These are phyloP conservation scores for Channallabes apus DNA, from an alignment of 2,797 vertebrate species.

Conservation along the genomic window DNA sequence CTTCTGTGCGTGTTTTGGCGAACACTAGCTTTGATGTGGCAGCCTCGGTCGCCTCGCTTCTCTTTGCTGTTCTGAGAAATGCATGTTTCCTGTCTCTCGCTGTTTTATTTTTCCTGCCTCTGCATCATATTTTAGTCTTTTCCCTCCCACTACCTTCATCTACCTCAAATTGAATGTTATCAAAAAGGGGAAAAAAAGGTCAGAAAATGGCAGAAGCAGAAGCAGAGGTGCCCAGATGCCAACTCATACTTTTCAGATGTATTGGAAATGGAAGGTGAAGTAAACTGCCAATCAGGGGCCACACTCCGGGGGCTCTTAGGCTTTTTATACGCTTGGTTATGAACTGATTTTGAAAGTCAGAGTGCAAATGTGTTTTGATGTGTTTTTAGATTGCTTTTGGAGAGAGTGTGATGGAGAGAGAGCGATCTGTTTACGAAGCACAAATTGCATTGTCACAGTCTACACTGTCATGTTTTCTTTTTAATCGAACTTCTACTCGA, in stretches of 20 bases:
- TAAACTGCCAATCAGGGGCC: slow-evolving; percentile 58
- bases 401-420: background rate
- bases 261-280: slow-evolving; percentile 54
- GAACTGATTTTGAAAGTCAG: slow-evolving; percentile 33
- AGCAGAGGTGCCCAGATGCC: slow-evolving; percentile 63
- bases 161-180: slow-evolving; percentile 59
- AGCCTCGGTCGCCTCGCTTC: background rate
- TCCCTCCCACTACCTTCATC: slow-evolving; percentile 16
- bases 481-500: background rate
- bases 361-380: slow-evolving; percentile 26
- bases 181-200: slow-evolving; percentile 58
- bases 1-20: background rate
- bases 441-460: background rate
- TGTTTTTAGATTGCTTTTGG: slow-evolving; percentile 25
- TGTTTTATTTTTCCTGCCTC: slow-evolving; percentile 34
- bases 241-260: slow-evolving; percentile 57
- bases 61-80: slow-evolving; percentile 15
- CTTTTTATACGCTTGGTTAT: slow-evolving; percentile 33
- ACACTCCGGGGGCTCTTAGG: slow-evolving; percentile 40
- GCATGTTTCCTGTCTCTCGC: slow-evolving; percentile 18
- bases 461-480: background rate
- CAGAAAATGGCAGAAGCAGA: slow-evolving; percentile 55
- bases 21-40: slow-evolving; percentile 11
- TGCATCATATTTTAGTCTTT: slow-evolving; percentile 18
- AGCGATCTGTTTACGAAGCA: slow-evolving; percentile 17